A percentile compares a stretch with the other conserved stretches of the same genome.
Conservation (phyloP, 2,888 invertebrate species). For the Chouioia cunea region DNA sequence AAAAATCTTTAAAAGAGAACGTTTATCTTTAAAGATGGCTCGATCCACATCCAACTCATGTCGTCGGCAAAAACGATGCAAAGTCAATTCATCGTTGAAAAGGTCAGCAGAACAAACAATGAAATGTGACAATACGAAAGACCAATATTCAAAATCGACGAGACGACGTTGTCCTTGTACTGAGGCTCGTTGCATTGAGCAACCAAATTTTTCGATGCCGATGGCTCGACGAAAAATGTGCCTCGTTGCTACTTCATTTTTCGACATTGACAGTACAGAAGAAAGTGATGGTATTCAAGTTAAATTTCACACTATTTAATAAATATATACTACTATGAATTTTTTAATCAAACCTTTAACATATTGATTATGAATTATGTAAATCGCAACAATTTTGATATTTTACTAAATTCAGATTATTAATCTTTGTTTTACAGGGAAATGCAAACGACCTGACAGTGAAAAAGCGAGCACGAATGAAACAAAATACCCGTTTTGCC, state of each 20-base stretch:
- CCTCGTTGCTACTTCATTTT: conserved; percentile 31
- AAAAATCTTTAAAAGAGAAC: too few species aligned
- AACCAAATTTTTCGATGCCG: background rate
- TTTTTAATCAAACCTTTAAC: background rate
- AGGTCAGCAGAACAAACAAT: background rate
- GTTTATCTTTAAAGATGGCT: too few species aligned
- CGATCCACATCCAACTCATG: too few species aligned
- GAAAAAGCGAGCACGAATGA: background rate
- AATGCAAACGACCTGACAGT: background rate
- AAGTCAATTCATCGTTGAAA: background rate
- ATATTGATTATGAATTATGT: too few species aligned
- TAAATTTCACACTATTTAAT: background rate
- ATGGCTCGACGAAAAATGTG: conserved; percentile 14
- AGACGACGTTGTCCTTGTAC: conserved; percentile 14
- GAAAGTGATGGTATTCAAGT: too few species aligned
- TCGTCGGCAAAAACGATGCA: too few species aligned
- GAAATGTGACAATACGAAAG: background rate
- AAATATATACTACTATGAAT: too few species aligned
- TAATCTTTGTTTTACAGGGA: background rate
- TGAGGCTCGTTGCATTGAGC: background rate
- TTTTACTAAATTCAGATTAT: too few species aligned
- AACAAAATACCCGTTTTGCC: too few species aligned
- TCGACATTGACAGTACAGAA: conserved; percentile 19
- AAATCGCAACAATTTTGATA: background rate
- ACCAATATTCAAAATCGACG: background rate